Conservation (phyloP, 2,888 invertebrate species). For the Polymixis flavicincta region DNA sequence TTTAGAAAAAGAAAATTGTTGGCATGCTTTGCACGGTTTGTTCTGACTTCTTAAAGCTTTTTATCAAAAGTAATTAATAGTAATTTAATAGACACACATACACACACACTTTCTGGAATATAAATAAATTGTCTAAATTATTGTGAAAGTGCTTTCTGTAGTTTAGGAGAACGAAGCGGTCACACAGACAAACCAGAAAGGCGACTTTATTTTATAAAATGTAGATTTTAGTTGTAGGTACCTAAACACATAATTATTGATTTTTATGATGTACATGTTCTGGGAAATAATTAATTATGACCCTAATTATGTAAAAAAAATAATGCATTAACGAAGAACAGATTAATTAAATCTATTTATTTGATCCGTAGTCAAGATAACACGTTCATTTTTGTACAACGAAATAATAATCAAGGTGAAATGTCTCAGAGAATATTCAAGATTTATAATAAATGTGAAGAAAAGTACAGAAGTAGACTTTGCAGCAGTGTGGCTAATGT, state of each 20-base stretch:
- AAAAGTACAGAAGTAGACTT: too few relatives aligned
- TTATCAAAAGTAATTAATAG: background rate
- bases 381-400: background rate
- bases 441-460: slow-evolving; percentile 1
- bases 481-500: background rate
- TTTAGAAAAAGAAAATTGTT: background rate
- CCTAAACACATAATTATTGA: background rate
- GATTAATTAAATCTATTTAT: background rate
- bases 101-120: too few relatives aligned
- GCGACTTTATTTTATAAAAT: background rate
- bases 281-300: background rate
- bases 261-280: background rate
- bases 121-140: background rate
- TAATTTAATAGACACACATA: background rate
- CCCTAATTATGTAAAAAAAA: background rate
- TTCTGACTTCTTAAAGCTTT: background rate
- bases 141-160: background rate
- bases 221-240: background rate
- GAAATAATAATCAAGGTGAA: background rate
- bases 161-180: background rate
- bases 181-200: background rate
- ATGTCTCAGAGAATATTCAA: background rate
- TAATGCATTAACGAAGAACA: background rate
- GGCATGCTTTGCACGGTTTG: background rate
- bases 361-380: slow-evolving; percentile 24